A percentile compares a stretch with the other conserved stretches of the same genome.
Evolutionary conservation across 2,888 invertebrate genomes (phyloP).

Genomic region (Metalampra italica): DNA sequence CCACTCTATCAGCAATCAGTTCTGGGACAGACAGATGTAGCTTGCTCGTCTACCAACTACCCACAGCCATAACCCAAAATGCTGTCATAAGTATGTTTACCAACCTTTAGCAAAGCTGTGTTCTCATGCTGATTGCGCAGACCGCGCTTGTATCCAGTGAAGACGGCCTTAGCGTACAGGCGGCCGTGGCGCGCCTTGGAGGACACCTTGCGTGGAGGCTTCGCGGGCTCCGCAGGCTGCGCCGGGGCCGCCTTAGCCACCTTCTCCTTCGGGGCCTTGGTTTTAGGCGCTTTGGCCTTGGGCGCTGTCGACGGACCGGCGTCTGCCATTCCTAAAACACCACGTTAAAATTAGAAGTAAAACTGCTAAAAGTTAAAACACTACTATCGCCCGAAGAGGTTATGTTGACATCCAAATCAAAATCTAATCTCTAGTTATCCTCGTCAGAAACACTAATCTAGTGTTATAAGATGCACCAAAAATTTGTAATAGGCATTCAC

Average conservation of each 20-base stretch:
- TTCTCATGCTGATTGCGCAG: constrained; percentile 98
- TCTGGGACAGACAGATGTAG: background rate
- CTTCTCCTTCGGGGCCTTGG: constrained; percentile 79
- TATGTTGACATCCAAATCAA: constrained; percentile 64
- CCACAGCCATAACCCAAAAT: background rate
- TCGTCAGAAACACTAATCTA: constrained; percentile 34
- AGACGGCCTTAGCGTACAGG: constrained; percentile 97
- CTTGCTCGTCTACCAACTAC: too few relatives aligned
- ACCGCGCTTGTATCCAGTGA: constrained; percentile 97
- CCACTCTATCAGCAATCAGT: too few relatives aligned
- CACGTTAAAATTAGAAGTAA: constrained; percentile 15
- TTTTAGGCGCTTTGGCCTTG: constrained; percentile 75
- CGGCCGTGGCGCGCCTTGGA: constrained; percentile 85
- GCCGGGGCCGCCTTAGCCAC: constrained; percentile 74
- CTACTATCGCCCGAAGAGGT: constrained; percentile 40
- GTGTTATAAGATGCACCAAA: constrained; percentile 17
- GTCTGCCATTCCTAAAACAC: constrained; percentile 81
- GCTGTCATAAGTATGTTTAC: constrained; percentile 1
- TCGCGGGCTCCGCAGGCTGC: constrained; percentile 72
- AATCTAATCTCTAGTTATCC: constrained; percentile 55
- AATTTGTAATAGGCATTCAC: constrained; percentile 11
- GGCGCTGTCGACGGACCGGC: constrained; percentile 73
- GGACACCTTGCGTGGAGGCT: constrained; percentile 69
- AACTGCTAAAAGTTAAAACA: constrained; percentile 18
- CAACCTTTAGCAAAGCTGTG: constrained; percentile 93